phyloP scores from a whole-genome alignment of 1,140 invertebrate species.

The Drosophila truncata region DNA sequence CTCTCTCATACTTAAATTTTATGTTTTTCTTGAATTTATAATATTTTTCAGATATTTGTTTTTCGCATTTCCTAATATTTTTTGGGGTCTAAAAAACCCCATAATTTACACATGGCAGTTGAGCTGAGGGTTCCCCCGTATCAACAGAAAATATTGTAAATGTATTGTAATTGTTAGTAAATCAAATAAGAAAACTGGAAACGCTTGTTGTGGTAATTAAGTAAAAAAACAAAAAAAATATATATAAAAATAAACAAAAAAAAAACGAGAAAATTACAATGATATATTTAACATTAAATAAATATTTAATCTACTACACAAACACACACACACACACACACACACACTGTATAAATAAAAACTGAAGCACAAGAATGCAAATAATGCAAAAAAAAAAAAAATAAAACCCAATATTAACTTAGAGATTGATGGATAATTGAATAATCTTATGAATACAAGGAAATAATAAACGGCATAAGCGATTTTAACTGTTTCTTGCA shows the following conservation, averaged over 20 bases:
- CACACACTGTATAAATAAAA: slow-evolving; percentile 64
- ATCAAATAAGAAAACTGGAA: slow-evolving; percentile 83
- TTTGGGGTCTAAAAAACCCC: background rate
- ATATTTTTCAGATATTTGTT: background rate
- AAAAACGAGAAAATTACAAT: slow-evolving; percentile 24
- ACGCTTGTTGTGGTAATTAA: slow-evolving; percentile 83
- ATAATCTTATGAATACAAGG: slow-evolving; percentile 75
- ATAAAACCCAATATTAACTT: slow-evolving; percentile 31
- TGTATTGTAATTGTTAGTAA: slow-evolving; percentile 82
- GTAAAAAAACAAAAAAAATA: slow-evolving; percentile 32
- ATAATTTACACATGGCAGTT: slow-evolving; percentile 13
- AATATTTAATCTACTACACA: slow-evolving; percentile 68
- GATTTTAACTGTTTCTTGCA: slow-evolving; percentile 75
- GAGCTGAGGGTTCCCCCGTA: slow-evolving; percentile 15
- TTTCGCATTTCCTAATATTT: background rate
- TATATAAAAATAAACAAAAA: too few species aligned
- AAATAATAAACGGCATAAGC: slow-evolving; percentile 68
- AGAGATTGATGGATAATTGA: slow-evolving; percentile 65
- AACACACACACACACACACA: background rate
- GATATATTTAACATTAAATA: slow-evolving; percentile 33
- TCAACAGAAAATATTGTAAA: slow-evolving; percentile 35
- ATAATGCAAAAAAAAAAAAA: slow-evolving; percentile 13
- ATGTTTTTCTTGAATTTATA: background rate
- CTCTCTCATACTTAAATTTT: background rate
- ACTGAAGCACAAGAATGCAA: slow-evolving; percentile 34